Percentiles rank a stretch among this genome's conserved stretches.
These are phyloP conservation scores for Nomada ferruginata DNA, from an alignment of 2,888 invertebrate genomes.

Conservation along the genomic window DNA sequence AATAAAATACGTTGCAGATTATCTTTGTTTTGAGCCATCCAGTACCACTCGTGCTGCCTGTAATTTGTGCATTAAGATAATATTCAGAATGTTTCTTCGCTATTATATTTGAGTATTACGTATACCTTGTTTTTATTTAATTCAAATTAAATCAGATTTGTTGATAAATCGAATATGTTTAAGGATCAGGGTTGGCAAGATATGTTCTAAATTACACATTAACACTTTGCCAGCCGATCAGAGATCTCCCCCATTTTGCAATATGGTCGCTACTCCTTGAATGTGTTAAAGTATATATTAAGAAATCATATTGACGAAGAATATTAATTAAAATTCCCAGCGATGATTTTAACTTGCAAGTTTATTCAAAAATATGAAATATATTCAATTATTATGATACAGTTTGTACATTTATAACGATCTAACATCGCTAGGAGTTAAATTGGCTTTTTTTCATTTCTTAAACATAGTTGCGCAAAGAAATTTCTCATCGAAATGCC, in stretches of 20 bases:
- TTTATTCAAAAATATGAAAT: constrained; percentile 75
- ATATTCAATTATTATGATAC: constrained; percentile 66
- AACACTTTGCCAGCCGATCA: not conserved
- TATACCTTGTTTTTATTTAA: too few relatives aligned
- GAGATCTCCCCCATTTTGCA: too few relatives aligned
- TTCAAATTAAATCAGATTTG: too few relatives aligned
- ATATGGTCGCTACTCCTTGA: too few relatives aligned
- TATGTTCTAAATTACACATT: not conserved
- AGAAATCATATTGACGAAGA: too few relatives aligned
- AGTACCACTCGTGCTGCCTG: too few relatives aligned
- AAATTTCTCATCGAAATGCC: constrained; percentile 8
- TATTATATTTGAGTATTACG: too few relatives aligned
- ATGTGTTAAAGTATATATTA: too few relatives aligned
- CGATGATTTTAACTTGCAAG: constrained; percentile 34
- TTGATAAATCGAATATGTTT: not conserved
- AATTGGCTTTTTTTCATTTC: not conserved
- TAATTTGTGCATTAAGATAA: not conserved
- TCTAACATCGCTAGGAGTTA: constrained; percentile 15
- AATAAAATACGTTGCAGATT: too few relatives aligned
- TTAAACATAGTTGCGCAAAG: constrained; percentile 14
- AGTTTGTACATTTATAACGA: constrained; percentile 52
- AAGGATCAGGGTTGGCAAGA: not conserved
- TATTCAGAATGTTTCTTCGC: not conserved
- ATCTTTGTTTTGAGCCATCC: too few relatives aligned
- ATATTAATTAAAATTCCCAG: too few relatives aligned